phyloP scores from a whole-genome alignment of 2,113 vertebrate genomes.

The Trochalopteron elliotii region DNA sequence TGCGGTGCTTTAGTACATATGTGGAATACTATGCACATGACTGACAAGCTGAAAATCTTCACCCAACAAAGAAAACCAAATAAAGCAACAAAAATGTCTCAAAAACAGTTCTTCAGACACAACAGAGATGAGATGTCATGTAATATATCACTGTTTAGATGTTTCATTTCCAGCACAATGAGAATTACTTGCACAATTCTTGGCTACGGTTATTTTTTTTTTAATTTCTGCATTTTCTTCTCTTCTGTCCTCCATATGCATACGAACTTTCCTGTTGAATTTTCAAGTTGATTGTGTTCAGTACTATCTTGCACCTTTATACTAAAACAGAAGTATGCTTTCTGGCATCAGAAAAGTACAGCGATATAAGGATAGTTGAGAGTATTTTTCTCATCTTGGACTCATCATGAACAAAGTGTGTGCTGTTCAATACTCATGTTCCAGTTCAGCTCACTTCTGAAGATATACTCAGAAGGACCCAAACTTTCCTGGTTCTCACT shows the following conservation, averaged over 20 bases:
- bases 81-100: not conserved
- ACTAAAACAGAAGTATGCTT: not conserved
- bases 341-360: not conserved
- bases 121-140: not conserved
- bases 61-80: not conserved
- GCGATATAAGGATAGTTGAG: not conserved
- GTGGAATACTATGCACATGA: not conserved
- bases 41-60: not conserved
- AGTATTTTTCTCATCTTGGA: not conserved
- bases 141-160: not conserved
- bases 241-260: not conserved
- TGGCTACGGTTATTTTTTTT: not conserved
- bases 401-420: accelerated
- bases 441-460: not conserved
- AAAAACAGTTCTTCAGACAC: not conserved
- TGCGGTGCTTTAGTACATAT: not conserved
- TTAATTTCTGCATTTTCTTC: not conserved
- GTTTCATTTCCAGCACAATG: not conserved
- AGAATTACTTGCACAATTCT: not conserved
- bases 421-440: not conserved
- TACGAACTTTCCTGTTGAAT: not conserved
- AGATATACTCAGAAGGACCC: not conserved
- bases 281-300: not conserved
- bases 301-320: not conserved
- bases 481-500: not conserved